phyloP scores from a whole-genome alignment of 2,888 invertebrate genomes.

The Zeuzera pyrina region DNA sequence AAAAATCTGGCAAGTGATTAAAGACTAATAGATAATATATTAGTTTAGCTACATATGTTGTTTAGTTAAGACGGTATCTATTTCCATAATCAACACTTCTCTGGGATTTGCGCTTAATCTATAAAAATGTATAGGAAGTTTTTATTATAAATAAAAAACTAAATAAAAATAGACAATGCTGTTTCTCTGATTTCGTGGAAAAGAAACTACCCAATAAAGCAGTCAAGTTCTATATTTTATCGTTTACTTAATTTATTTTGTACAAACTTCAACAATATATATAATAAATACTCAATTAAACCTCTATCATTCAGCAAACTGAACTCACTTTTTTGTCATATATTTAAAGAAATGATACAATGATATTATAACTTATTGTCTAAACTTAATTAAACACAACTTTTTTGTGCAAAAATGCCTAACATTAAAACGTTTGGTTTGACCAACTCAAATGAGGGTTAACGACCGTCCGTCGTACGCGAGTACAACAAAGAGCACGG shows the following conservation, averaged over 20 bases:
- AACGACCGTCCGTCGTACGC: constrained; percentile 12
- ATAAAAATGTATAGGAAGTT: constrained; percentile 48
- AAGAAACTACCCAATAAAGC: constrained; percentile 59
- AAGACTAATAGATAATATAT: constrained; percentile 50
- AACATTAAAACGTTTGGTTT: constrained; percentile 69
- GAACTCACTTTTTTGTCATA: constrained; percentile 73
- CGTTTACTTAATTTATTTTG: constrained; percentile 75
- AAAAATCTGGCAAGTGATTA: constrained; percentile 49
- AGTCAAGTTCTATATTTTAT: constrained; percentile 75
- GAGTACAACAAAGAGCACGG: too few relatives aligned
- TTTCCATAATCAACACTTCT: constrained; percentile 16
- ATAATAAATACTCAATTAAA: constrained; percentile 74
- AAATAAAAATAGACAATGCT: constrained; percentile 64
- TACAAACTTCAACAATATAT: constrained; percentile 76
- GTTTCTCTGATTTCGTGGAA: too few relatives aligned
- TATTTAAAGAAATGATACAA: constrained; percentile 66
- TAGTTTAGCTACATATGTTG: constrained; percentile 1
- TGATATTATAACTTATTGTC: constrained; percentile 72
- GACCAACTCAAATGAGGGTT: constrained; percentile 43
- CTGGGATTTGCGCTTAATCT: constrained; percentile 54
- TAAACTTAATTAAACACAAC: constrained; percentile 74
- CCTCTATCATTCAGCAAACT: constrained; percentile 73
- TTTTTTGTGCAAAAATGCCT: constrained; percentile 74
- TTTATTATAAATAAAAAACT: constrained; percentile 58
- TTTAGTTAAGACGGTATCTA: constrained; percentile 8